phyloP scores from a whole-genome alignment of 2,797 vertebrate species.

The Spinibarbus caldwelli region DNA sequence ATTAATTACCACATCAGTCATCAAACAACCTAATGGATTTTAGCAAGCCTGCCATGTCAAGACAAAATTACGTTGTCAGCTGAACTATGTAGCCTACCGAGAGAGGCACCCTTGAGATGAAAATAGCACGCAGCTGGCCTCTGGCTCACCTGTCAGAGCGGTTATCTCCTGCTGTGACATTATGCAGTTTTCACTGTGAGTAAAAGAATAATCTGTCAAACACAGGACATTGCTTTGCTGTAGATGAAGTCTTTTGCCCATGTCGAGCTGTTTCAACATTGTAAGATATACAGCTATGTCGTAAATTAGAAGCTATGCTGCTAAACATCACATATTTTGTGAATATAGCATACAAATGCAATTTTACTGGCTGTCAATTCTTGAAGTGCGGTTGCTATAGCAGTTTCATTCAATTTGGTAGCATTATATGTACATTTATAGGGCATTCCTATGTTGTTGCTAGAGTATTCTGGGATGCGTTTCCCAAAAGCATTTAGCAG shows the following conservation, averaged over 20 bases:
- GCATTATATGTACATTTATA: background rate
- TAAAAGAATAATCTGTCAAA: background rate
- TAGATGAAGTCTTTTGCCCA: background rate
- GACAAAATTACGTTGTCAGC: background rate
- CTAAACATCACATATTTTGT: background rate
- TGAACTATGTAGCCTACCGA: background rate
- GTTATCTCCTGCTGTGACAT: background rate
- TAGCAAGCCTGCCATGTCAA: background rate
- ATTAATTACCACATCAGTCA: slow-evolving; percentile 9
- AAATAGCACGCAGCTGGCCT: background rate
- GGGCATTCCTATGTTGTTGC: background rate
- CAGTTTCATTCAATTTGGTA: background rate
- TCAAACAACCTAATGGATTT: background rate
- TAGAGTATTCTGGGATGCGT: background rate
- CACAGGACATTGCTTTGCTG: background rate
- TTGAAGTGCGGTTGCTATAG: background rate
- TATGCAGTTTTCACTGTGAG: background rate
- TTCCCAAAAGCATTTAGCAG: too few species aligned
- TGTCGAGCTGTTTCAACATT: background rate
- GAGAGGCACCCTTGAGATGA: background rate
- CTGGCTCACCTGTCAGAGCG: background rate
- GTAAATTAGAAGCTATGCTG: background rate
- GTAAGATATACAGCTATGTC: background rate
- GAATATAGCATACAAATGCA: background rate
- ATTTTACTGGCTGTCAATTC: background rate